Base-by-base conservation (phyloP, 1,140 invertebrate species). In the Monochamus saltuarius region DNA sequence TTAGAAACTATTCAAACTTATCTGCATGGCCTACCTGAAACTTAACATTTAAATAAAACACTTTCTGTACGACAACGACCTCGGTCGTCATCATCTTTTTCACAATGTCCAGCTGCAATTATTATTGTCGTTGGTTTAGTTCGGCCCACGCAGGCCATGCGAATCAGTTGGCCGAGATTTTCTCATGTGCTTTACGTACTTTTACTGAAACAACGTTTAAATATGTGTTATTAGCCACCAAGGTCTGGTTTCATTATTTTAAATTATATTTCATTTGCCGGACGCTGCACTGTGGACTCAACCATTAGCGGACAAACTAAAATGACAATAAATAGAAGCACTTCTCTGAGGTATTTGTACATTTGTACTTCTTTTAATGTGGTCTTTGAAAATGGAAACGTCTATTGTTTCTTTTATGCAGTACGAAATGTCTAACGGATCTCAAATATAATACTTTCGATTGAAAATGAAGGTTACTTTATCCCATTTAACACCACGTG, bases 161-260 rank as follows among this genome's bases (percentile, higher is more conserved):
- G 69, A 71, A 66, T 69, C 66, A 59, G 55, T 54, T 63, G 60
- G 61, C 58, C 60, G 57, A 66, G 54, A 64, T 67, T 59, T 71
- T 71, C 69, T 69, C 69, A 71, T 68, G 69, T 71, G 59, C 58
- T 64, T 69, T 66, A 64, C 52, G 46, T 64, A 67, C 62, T 64
- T 66, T 69, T 59, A 54, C 55, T 58, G 39, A 65, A 69, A 69
- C 67, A 67, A 65, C 58, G 16, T 61, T 62, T 62, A 62, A 67
- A 69, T 67, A 54, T 57, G 65, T 67, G 64, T 69, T 67, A 69
- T 69, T 69, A 69, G 52, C 49, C 36, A 39, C 56, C 61, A 64
- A 56, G 59, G 62, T 60, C 65, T 61, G 52, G 51, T 50, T 64
- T 67, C 47, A 64, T 64, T 29, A 29, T 29, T 29, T 29, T 61